Conservation (phyloP, 2,113 vertebrate species). For the Felis chaus region DNA sequence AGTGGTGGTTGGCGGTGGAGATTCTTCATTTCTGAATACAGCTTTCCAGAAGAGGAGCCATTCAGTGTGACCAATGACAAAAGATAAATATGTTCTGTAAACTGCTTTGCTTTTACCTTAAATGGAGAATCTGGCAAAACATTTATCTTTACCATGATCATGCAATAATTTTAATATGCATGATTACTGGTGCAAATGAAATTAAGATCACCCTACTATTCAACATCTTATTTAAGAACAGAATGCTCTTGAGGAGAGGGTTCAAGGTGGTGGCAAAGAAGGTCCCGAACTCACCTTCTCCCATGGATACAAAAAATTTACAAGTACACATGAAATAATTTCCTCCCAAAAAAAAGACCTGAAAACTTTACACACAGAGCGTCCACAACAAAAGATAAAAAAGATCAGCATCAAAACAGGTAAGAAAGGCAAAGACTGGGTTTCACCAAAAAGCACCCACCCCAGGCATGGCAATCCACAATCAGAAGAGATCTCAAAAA, state of each 20-base stretch:
- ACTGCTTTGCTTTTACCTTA: slow-evolving; percentile 59
- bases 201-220: slow-evolving; percentile 50
- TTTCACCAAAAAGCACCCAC: neutral
- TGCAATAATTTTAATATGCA: slow-evolving; percentile 60
- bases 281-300: neutral
- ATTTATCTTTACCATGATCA: slow-evolving; percentile 52
- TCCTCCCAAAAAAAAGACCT: neutral
- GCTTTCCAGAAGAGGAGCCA: slow-evolving; percentile 28
- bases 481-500: neutral
- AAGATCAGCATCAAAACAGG: neutral
- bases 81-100: slow-evolving; percentile 56
- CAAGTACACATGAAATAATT: neutral
- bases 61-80: slow-evolving; percentile 47
- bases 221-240: slow-evolving; percentile 61
- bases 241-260: neutral
- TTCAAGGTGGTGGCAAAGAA: neutral
- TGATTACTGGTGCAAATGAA: slow-evolving; percentile 66
- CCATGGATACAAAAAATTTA: neutral
- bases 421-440: neutral
- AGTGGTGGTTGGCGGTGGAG: neutral
- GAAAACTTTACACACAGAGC: neutral
- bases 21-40: slow-evolving; percentile 41
- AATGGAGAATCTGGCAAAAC: slow-evolving; percentile 53
- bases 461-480: neutral
- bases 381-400: neutral